Evolutionary conservation across 2,888 invertebrate species (phyloP), one percentile per base, ranked within the genome.

Genomic region (Ypsolopha sequella): DNA sequence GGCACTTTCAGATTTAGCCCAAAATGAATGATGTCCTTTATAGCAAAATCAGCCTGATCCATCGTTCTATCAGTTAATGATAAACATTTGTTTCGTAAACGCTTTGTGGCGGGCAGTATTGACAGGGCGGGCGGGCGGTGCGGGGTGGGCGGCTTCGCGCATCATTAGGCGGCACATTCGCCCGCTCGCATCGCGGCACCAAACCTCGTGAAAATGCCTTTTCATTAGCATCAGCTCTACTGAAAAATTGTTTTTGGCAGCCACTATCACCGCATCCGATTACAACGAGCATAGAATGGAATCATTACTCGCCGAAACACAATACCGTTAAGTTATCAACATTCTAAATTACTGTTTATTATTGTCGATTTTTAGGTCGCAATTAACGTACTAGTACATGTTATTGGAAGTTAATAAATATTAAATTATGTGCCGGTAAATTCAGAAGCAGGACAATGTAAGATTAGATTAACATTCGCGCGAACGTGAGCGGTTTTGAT

Each of bases 171-270:
- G 55, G 45, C 68, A 69, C 75, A 84, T 81, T 84, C 79, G 76
- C 82, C 81, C 84, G 76, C 71, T 76, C 73, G 68, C 78, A 71
- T 76, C 73, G 68, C 78, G 77, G 74, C 78, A 80, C 82, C 84
- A 82, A 78, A 78, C 67, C 78, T 84, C 82, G 82, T 85, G 84
- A 80, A 85, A 82, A 80, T 77, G 80, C 76, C 77, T 74, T 76
- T 84, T 84, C 84, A 82, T 84, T 84, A 85, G 70, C 80, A 80
- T 80, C 80, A 79, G 78, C 72, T 75, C 65, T 65, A 70, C 76
- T 80, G 79, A 81, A 80, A 80, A 80, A 81, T 77, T 70, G 79
- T 74, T 80, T 52, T 51, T 51, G 51, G 50, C 52, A 52, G 46
- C 44, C 47, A 14, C 7, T 33, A n/a, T 6, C 13, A 36, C 13